Conservation (phyloP, 1,140 invertebrate species). For the Rhopalosiphum maidis region DNA sequence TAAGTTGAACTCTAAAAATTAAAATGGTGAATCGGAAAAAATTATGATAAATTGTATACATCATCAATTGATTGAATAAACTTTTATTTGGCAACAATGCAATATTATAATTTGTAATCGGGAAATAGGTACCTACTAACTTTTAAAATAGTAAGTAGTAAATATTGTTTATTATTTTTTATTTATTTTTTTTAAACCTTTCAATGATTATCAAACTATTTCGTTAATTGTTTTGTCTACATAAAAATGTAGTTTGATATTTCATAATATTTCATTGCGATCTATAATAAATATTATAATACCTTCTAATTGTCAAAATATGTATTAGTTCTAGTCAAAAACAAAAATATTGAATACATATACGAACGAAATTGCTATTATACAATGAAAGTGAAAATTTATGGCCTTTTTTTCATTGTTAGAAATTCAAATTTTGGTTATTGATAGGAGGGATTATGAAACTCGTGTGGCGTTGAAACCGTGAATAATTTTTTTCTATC, state of each 20-base stretch:
- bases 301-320: not conserved
- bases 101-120: not conserved
- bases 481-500: slow-evolving; percentile 35
- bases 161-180: not conserved
- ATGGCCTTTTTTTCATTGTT: not conserved
- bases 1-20: not conserved
- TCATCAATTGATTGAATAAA: not conserved
- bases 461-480: not conserved
- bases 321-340: not conserved
- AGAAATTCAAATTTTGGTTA: not conserved
- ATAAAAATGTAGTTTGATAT: not conserved
- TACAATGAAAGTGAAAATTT: not conserved
- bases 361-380: not conserved
- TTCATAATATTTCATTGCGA: not conserved
- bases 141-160: not conserved
- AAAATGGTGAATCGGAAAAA: not conserved
- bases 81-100: not conserved
- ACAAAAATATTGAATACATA: not conserved
- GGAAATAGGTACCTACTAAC: not conserved
- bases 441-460: not conserved
- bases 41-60: not conserved
- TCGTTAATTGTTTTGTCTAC: not conserved
- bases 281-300: not conserved
- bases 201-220: not conserved
- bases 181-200: too few relatives aligned